A percentile compares a stretch with the other conserved stretches of the same genome.
Evolutionary conservation across 35 echinoderm and acorn worm species (phyloP).

Genomic region (Apostichopus parvimensis): DNA sequence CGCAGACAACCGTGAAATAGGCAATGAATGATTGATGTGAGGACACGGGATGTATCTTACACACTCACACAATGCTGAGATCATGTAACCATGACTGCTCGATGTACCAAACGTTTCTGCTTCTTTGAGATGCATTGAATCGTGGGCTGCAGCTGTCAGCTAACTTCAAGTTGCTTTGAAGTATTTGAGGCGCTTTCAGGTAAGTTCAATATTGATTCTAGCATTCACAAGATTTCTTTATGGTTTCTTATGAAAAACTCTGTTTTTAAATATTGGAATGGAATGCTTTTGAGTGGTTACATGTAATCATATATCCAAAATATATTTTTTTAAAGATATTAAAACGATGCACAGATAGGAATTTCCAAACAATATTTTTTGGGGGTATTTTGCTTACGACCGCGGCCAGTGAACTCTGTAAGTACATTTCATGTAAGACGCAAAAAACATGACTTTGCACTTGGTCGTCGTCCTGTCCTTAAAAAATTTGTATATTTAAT

Average conservation of each 20-base stretch:
- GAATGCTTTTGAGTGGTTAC: no score
- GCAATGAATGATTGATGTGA: background rate
- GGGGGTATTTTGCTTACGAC: no score
- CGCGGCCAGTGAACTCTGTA: no score
- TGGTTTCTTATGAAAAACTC: background rate
- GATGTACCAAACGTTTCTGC: background rate
- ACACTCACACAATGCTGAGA: background rate
- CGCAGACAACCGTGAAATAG: background rate
- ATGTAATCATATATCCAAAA: no score
- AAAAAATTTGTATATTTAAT: no score
- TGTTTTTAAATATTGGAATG: background rate
- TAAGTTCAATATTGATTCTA: constrained; percentile 4
- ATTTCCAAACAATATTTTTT: no score
- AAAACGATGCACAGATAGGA: no score
- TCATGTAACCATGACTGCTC: background rate
- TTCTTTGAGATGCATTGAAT: constrained; percentile 13
- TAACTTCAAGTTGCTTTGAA: background rate
- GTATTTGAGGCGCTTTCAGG: background rate
- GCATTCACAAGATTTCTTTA: background rate
- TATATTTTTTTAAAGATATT: no score
- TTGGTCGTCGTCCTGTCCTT: no score
- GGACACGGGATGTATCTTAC: background rate
- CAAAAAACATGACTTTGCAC: no score
- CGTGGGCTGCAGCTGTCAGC: background rate
- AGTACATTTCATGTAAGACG: no score